Evolutionary conservation across 92 coral and sea anemone genomes (phyloP).

Genomic region (Actinostola sp.): DNA sequence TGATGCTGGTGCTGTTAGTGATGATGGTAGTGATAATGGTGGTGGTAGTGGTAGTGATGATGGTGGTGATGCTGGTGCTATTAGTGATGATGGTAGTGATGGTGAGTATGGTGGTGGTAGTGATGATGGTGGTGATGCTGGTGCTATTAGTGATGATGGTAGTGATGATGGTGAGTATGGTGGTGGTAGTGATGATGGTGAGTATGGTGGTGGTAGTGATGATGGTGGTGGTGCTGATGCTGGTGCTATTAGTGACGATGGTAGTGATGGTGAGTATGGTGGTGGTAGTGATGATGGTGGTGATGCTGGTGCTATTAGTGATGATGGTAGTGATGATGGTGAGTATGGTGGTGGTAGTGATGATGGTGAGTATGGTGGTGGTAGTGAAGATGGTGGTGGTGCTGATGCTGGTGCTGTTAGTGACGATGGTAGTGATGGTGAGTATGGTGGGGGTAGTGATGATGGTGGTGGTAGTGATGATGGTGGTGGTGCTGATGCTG

Average conservation of each 20-base stretch:
- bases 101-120: not conserved
- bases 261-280: not conserved
- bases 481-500: not conserved
- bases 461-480: conserved; percentile 7
- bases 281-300: not conserved
- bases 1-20: not conserved
- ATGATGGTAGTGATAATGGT: not conserved
- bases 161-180: not conserved
- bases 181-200: not conserved
- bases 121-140: conserved; percentile 3
- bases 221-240: not conserved
- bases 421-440: not conserved
- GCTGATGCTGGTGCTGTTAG: not conserved
- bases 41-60: not conserved
- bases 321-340: not conserved
- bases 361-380: not conserved
- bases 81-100: not conserved
- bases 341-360: not conserved
- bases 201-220: not conserved
- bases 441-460: not conserved
- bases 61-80: not conserved
- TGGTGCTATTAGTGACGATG: not conserved
- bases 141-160: not conserved
- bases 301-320: conserved; percentile 7
- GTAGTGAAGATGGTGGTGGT: not conserved